Conservation (phyloP, 2,113 vertebrate genomes). For the Budorcas taxicolor region DNA sequence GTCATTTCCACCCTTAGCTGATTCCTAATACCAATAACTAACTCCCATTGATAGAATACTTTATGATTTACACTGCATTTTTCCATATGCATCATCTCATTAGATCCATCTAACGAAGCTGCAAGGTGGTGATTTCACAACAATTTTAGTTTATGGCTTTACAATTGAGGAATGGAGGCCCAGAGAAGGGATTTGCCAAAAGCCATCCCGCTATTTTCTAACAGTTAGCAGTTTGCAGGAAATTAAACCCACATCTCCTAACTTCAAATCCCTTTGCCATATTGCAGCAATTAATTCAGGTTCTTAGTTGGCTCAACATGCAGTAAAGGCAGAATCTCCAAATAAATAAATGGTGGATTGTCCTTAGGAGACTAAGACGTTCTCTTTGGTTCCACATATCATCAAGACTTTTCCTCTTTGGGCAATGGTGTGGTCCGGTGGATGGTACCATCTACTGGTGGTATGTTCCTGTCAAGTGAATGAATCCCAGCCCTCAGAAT, state of each 20-base stretch:
- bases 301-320: not conserved
- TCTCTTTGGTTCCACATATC: not conserved
- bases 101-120: not conserved
- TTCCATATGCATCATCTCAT: not conserved
- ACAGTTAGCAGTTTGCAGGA: not conserved
- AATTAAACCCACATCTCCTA: not conserved
- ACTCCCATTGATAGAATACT: too few species aligned
- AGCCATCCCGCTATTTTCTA: not conserved
- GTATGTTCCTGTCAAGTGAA: not conserved
- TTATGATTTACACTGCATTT: not conserved
- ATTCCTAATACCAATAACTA: not conserved
- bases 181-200: not conserved
- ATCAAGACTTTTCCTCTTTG: not conserved
- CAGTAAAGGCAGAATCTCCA: not conserved
- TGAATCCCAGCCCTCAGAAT: not conserved
- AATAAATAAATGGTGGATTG: not conserved
- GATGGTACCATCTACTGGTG: not conserved
- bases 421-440: not conserved
- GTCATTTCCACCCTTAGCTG: not conserved
- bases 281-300: not conserved
- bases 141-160: not conserved
- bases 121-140: not conserved
- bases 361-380: not conserved
- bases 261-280: not conserved
- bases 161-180: not conserved